These are phyloP conservation scores for Mercenaria mercenaria DNA, from an alignment of 1,140 invertebrate species.

Conservation along the genomic window DNA sequence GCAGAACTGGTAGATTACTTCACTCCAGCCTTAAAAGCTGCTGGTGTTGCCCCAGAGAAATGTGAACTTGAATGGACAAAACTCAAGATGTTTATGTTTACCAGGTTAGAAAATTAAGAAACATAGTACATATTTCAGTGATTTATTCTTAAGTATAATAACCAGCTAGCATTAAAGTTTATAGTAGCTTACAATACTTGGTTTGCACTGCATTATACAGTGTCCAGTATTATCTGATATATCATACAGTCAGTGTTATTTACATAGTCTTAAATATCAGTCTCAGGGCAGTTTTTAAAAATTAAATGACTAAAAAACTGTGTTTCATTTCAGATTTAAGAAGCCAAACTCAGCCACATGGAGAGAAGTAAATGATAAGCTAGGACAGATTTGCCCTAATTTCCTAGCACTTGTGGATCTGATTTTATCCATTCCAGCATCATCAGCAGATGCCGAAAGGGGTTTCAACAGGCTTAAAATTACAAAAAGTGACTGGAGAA, in stretches of 20 bases:
- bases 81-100: not conserved
- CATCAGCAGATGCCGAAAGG: conserved; percentile 29
- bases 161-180: too few species aligned
- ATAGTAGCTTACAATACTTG: too few species aligned
- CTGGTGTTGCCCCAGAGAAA: not conserved
- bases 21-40: not conserved
- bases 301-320: too few species aligned
- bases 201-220: too few species aligned
- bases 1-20: not conserved
- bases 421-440: conserved; percentile 9
- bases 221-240: too few species aligned
- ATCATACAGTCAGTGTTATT: too few species aligned
- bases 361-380: conserved; percentile 17
- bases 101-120: too few species aligned
- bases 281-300: too few species aligned
- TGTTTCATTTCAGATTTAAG: not conserved
- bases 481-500: not conserved
- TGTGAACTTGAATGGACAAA: not conserved
- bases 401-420: not conserved
- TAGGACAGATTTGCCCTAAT: conserved; percentile 26
- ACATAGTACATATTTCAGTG: too few species aligned
- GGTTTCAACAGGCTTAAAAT: not conserved
- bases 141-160: too few species aligned
- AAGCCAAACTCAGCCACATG: not conserved
- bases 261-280: too few species aligned